Base-by-base conservation (phyloP, 2,113 vertebrate genomes). In the Apaloderma vittatum region DNA sequence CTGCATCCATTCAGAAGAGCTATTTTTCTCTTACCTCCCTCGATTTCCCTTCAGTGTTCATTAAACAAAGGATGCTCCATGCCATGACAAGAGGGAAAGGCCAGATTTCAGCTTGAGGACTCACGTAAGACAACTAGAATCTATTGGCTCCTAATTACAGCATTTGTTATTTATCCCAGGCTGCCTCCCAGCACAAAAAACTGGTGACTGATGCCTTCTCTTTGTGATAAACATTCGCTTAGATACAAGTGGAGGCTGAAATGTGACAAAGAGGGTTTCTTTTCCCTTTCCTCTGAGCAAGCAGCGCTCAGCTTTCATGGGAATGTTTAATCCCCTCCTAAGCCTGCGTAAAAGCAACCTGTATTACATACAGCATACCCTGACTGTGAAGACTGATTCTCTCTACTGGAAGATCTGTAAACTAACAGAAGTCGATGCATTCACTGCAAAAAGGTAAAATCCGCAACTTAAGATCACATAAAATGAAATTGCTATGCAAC, bases 101-200 rank as follows among this genome's bases (percentile, higher is more conserved):
- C 91, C 58, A 59, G 40, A 83, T 76, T 91, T 78, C 90, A 90
- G 84, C 90, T 73, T n/a, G 30, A 48, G 63, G 71, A 82, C 36
- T 26, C 12, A 57, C 2, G 0, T 75, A 91, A 96, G 52, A 76
- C 78, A 90, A 93, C 94, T 79, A 82, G 81, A 92, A 94, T 59
- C 82, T 26, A 4, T n/a, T 92, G 88, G 77, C 76, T 92, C 43
- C 84, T 91, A 86, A 89, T 90, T 62, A 94, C 54, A 76, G 87
- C 58, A 84, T 91, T 85, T 97, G 77, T 86, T 80, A 85, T 86
- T 72, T 78, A 93, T 51, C 67, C 59, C 63, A 19, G 36, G 57
- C 88, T 87, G 74, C 78, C 67, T 93, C 91, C 46, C 88, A 49
- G 93, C 32, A 63, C 72, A 61, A 83, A 62, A 79, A 43, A 15